Percentiles rank a stretch among this genome's conserved stretches.
phyloP scores from a whole-genome alignment of 2,113 vertebrate genomes.

The Grammomys surdaster region DNA sequence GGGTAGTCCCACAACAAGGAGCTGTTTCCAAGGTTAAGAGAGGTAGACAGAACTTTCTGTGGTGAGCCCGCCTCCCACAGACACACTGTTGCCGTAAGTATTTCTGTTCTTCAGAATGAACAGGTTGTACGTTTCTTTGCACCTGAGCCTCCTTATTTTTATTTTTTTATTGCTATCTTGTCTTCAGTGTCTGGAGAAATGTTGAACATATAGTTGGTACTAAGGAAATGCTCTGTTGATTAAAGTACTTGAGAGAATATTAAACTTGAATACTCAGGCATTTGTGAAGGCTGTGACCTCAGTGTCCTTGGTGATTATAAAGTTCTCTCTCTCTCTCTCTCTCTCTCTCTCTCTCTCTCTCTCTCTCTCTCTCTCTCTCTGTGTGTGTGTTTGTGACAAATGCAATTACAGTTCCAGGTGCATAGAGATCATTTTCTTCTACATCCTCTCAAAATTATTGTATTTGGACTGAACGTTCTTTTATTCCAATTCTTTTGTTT shows the following conservation, averaged over 20 bases:
- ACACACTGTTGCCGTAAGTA: neutral
- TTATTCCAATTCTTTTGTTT: neutral
- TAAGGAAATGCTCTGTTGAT: neutral
- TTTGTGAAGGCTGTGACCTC: neutral
- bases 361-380: too few relatives aligned
- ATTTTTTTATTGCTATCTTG: neutral
- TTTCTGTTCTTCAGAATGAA: neutral
- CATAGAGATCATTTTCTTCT: neutral
- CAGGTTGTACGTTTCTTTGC: neutral
- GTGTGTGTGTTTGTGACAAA: neutral
- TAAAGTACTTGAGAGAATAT: neutral
- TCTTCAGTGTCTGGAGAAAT: neutral
- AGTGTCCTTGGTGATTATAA: neutral
- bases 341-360: too few relatives aligned
- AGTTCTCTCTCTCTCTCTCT: too few relatives aligned
- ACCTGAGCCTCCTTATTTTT: neutral
- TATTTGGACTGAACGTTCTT: neutral
- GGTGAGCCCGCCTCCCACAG: neutral
- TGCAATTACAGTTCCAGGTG: neutral
- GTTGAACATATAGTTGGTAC: neutral
- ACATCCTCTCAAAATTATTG: too few relatives aligned
- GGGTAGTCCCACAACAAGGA: neutral
- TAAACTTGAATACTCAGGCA: neutral
- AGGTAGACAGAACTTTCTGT: neutral
- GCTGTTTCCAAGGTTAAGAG: neutral